A percentile compares a stretch with the other conserved stretches of the same genome.
Conservation (phyloP, 1,140 invertebrate species). For the Drosophila sucinea region DNA sequence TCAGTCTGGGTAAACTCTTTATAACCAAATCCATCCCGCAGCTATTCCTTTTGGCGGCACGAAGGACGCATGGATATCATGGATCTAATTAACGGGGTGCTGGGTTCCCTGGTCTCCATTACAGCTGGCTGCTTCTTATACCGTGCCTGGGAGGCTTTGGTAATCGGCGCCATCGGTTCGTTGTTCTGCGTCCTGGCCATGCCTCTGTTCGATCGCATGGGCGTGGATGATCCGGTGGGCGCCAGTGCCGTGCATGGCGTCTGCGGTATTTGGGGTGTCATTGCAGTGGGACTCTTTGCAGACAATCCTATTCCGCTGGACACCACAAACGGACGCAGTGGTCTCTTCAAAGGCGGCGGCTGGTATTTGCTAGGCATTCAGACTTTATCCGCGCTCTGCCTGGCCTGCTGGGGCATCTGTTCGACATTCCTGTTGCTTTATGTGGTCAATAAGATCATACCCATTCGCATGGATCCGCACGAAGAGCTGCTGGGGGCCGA, state of each 20-base stretch:
- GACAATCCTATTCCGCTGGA: constrained; percentile 91
- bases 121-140: constrained; percentile 96
- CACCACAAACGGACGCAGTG: constrained; percentile 92
- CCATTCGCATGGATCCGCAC: constrained; percentile 92
- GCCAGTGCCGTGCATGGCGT: constrained; percentile 94
- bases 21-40: constrained; percentile 38
- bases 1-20: neutral
- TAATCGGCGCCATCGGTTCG: constrained; percentile 92
- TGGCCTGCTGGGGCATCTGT: constrained; percentile 89
- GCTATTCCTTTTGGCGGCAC: constrained; percentile 87
- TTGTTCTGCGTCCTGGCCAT: constrained; percentile 88
- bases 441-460: constrained; percentile 90
- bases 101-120: constrained; percentile 93
- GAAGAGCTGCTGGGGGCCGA: constrained; percentile 95
- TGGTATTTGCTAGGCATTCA: constrained; percentile 94
- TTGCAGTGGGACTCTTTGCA: constrained; percentile 96
- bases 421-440: constrained; percentile 89
- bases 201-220: constrained; percentile 89
- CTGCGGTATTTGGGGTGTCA: constrained; percentile 89
- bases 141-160: constrained; percentile 91
- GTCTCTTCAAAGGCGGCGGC: constrained; percentile 93
- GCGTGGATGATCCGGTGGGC: constrained; percentile 95
- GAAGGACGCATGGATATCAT: constrained; percentile 91
- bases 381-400: constrained; percentile 87
- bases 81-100: constrained; percentile 94